Base-by-base conservation (phyloP, 2,113 vertebrate species). In the Fregata magnificens region DNA sequence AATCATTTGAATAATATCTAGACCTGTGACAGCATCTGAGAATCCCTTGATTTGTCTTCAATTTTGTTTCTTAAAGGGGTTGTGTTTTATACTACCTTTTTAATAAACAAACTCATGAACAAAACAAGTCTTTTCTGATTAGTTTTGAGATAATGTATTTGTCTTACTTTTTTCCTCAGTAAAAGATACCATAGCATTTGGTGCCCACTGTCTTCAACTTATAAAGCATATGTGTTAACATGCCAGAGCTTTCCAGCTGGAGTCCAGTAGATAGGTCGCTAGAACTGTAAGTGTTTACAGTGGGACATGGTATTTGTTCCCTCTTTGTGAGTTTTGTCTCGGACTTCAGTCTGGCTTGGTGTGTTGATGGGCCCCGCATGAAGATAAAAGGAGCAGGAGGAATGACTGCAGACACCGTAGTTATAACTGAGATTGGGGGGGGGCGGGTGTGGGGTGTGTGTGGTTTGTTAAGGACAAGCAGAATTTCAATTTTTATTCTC, bases 11-110 rank as follows among this genome's bases (percentile, higher is more conserved):
- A 36, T 85, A 72, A 55, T 93, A 72, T 73, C 58, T 90, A 92
- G 56, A 61, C n/a, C 67, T 95, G 56, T 85, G 89, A 45, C 26
- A 76, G 69, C 73, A 29, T 85, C 91, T 79, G 73, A 56, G 62
- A 89, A 86, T 91, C 83, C 86, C 67, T 93, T 84, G 38, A 16
- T 90, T 93, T 95, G 82, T 79, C 83, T 89, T 92, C 65, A 87
- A 26, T 90, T 97, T 97, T 96, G 96, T 97, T 97, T 95, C 86
- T 92, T 95, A 91, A 97, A 95, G 89, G 94, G 91, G 94, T 96
- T 90, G 86, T 97, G 91, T 95, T 97, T 97, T 95, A 92, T 95
- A 96, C 89, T 95, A 89, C 80, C 96, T 98, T 97, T 97, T 96
- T 94, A 96, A 96, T 95, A 97, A 97, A 96, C 88, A 95, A 95